Evolutionary conservation across 1,140 invertebrate genomes (phyloP).

Genomic region (Mactra quadrangularis): DNA sequence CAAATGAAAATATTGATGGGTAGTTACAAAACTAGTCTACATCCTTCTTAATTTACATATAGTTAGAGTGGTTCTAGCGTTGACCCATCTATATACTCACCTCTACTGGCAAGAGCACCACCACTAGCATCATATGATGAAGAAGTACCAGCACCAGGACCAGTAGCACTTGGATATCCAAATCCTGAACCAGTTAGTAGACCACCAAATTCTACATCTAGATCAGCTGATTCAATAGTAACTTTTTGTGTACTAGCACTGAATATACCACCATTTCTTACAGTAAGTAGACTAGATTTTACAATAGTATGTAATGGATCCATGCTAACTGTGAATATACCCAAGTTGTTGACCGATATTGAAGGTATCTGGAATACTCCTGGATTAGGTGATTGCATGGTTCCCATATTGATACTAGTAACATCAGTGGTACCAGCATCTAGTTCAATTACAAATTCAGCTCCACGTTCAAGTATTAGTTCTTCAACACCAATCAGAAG

Average conservation of each 20-base stretch:
- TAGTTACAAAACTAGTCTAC: too few species aligned
- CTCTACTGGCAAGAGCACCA: slow-evolving; percentile 68
- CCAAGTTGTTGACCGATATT: slow-evolving; percentile 69
- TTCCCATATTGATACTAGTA: slow-evolving; percentile 43
- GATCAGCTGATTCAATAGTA: slow-evolving; percentile 50
- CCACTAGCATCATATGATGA: slow-evolving; percentile 64
- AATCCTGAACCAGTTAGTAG: slow-evolving; percentile 66
- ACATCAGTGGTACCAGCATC: slow-evolving; percentile 66
- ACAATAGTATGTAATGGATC: slow-evolving; percentile 62
- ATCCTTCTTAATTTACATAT: too few species aligned
- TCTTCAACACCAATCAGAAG: slow-evolving; percentile 72
- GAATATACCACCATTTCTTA: slow-evolving; percentile 70
- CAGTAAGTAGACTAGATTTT: slow-evolving; percentile 56
- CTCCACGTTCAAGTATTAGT: slow-evolving; percentile 68
- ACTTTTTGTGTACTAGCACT: slow-evolving; percentile 42
- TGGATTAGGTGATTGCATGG: slow-evolving; percentile 61
- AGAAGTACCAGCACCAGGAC: slow-evolving; percentile 64
- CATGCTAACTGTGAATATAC: slow-evolving; percentile 63
- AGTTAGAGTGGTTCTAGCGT: too few species aligned
- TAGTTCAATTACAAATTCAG: slow-evolving; percentile 66
- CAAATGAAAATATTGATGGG: too few species aligned
- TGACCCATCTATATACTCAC: slow-evolving; percentile 45
- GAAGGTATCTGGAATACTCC: slow-evolving; percentile 64
- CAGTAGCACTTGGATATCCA: slow-evolving; percentile 60
- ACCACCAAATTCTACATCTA: slow-evolving; percentile 69